phyloP scores from a whole-genome alignment of 2,113 vertebrate genomes.

The Pica pica region DNA sequence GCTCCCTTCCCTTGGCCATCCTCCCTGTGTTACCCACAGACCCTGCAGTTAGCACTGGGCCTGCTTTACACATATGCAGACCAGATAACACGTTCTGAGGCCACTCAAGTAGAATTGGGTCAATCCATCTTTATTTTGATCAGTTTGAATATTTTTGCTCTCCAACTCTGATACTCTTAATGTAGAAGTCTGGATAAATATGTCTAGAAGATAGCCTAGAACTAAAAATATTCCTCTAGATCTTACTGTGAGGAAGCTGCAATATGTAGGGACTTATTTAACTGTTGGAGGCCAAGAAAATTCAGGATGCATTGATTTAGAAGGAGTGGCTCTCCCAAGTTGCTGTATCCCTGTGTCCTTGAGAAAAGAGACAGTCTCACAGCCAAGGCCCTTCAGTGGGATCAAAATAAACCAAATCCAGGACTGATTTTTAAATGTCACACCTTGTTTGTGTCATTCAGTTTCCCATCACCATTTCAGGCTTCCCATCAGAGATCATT shows the following conservation, averaged over 20 bases:
- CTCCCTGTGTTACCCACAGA: not conserved
- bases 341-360: not conserved
- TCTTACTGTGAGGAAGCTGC: not conserved
- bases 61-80: not conserved
- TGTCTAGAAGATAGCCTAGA: not conserved
- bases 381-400: not conserved
- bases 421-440: not conserved
- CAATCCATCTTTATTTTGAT: not conserved
- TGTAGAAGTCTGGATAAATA: not conserved
- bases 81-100: not conserved
- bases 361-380: not conserved
- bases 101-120: rapidly evolving
- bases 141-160: not conserved
- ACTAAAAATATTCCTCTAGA: not conserved
- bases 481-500: not conserved
- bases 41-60: not conserved
- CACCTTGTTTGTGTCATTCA: not conserved
- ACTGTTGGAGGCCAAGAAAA: not conserved
- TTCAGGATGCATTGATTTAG: not conserved
- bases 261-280: not conserved
- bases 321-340: not conserved
- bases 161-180: not conserved
- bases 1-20: not conserved
- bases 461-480: not conserved
- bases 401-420: not conserved